A percentile compares a stretch with the other conserved stretches of the same genome.
phyloP scores from a whole-genome alignment of 2,888 invertebrate genomes.

The Octodonta nipae region DNA sequence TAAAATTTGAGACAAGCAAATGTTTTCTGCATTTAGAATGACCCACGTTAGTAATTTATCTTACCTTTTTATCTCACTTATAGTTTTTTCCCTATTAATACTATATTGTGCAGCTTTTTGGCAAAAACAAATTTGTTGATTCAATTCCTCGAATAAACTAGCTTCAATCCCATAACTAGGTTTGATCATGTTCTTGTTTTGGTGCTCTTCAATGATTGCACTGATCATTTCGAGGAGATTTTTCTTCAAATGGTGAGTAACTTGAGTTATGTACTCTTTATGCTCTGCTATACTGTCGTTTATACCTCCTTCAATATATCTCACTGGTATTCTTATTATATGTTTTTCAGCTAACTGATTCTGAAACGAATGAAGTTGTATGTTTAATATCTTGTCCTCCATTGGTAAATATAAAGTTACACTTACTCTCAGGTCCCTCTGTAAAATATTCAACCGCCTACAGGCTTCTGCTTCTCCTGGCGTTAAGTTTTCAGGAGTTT shows the following conservation, averaged over 20 bases:
- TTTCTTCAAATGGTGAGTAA: slow-evolving; percentile 50
- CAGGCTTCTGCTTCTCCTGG: slow-evolving; percentile 50
- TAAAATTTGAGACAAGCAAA: no score
- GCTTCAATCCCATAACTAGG: slow-evolving; percentile 51
- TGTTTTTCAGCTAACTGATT: slow-evolving; percentile 61
- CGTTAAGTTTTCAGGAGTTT: slow-evolving; percentile 42
- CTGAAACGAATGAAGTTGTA: slow-evolving; percentile 36
- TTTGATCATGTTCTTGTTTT: slow-evolving; percentile 42
- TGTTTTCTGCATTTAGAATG: no score
- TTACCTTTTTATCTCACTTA: slow-evolving; percentile 55
- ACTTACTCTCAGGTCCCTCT: slow-evolving; percentile 55
- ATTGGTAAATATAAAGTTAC: no score
- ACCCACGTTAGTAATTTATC: no score
- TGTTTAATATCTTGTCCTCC: neutral
- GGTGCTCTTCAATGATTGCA: slow-evolving; percentile 54
- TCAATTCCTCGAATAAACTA: slow-evolving; percentile 52
- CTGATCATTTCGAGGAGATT: slow-evolving; percentile 57
- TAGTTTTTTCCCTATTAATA: slow-evolving; percentile 53
- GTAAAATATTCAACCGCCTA: slow-evolving; percentile 54
- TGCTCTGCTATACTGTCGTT: slow-evolving; percentile 44
- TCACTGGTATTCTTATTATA: slow-evolving; percentile 47
- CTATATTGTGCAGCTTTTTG: slow-evolving; percentile 57
- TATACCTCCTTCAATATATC: slow-evolving; percentile 39
- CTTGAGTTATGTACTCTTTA: slow-evolving; percentile 48
- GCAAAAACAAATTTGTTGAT: slow-evolving; percentile 59